Evolutionary conservation across 2,113 vertebrate species (phyloP), one percentile per base, ranked within the genome.

Genomic region (Cryptomyrus ogoouensis): DNA sequence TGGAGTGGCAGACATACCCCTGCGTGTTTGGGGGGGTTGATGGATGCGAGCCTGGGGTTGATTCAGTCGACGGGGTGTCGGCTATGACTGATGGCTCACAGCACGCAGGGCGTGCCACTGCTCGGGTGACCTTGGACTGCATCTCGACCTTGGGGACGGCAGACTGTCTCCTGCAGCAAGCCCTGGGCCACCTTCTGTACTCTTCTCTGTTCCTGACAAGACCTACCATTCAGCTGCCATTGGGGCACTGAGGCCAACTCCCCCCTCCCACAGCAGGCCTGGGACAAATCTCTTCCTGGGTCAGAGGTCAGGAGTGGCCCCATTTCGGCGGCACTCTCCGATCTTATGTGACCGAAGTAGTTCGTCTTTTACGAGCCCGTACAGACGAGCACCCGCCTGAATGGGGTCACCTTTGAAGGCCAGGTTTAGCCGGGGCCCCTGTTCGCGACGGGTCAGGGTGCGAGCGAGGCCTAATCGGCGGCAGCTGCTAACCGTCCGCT

Each of bases 121-220:
- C 93, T 93, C 89, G 88, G 91, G 91, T 93, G 95, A 94, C 93
- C 94, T 93, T 92, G 92, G 56, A 52, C 90, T 89, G 88, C 24
- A 77, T 86, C 86, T 92, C 94, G 94, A 95, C 94, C 92, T 94
- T 94, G 91, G 91, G 44, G 90, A 91, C 77, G 66, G 9, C 13
- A 31, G n/a, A 70, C 21, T 35, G 49, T 80, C 1, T 85, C 88
- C 52, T 52, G 89, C 62, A 91, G 70, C 90, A 80, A 50, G 89
- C 91, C 17, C 83, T 74, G 62, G 83, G 42, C 46, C 24, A 7
- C 19, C 83, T 24, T 24, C 19, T 31, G 17, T 2, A 8, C 8
- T 15, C 8, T 42, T n/a, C 24, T 19, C 21, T 46, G 24, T 47
- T n/a, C 83, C 44, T 12, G 21, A 84, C 42, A 12, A n/a, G 8